Base-by-base conservation (phyloP, 2,888 invertebrate genomes). In the Phyllotreta striolata region DNA sequence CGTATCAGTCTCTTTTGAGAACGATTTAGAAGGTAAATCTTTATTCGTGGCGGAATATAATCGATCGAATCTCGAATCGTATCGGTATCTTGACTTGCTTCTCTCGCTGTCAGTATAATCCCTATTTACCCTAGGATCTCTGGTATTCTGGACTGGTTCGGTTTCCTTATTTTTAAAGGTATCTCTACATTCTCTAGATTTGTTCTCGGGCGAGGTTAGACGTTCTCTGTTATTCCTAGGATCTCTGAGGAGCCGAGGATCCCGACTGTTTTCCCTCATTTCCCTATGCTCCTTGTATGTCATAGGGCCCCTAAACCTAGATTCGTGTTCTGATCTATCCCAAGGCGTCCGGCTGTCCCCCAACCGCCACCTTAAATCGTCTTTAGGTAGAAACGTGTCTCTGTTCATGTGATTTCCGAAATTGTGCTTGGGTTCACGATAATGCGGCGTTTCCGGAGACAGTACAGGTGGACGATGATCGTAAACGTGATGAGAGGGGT, bases 1-100 rank as follows among this genome's bases (percentile, higher is more conserved):
- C 6, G 75, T 75, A n/a, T 82, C 82, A 6, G 77, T 76, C 6
- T 76, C 54, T 47, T 56, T 55, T 46, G 35, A 13, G n/a, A 9
- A 13, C 58, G 69, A 34, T 39, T 46, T 49, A 6, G 72, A 64
- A 52, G 57, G 61, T 5, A 71, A 72, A n/a, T 59, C 61, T 14
- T 60, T 58, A 46, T 66, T 70, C 0, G 71, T 70, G 35, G 60
- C 64, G 37, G 72, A 70, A 47, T 75, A 70, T 47, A 69, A 67
- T 47, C 66, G 59, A 59, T 73, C 71, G 52, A 71, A 72, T 66
- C 69, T 71, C 4, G 61, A 55, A 6, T 68, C 63, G 8, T 54
- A 58, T 10, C 55, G 24, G n/a, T 51, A 57, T 51, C 52, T 34
- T 24, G 13, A 14, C 8, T n/a, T 47, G 10, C 49, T 37, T 12